These are phyloP conservation scores for Oenanthe melanoleuca DNA, from an alignment of 2,113 vertebrate genomes.

Conservation along the genomic window DNA sequence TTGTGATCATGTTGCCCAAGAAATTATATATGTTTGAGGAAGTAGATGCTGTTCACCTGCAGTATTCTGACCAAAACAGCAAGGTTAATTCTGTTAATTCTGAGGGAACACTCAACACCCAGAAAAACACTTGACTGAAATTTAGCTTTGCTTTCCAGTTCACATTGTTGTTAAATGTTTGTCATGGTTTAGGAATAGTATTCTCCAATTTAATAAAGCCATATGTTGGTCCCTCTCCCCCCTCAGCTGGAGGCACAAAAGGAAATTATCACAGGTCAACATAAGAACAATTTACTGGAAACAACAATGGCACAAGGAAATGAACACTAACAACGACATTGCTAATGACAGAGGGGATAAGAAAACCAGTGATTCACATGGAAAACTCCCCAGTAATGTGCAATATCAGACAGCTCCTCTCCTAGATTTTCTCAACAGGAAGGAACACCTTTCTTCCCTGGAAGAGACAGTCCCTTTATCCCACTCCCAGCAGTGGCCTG, in stretches of 20 bases:
- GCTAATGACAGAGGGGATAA: not conserved
- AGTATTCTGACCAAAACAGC: not conserved
- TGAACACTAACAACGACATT: not conserved
- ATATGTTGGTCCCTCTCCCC: rapidly evolving
- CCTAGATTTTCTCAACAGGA: not conserved
- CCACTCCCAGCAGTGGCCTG: not conserved
- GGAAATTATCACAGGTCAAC: not conserved
- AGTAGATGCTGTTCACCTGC: not conserved
- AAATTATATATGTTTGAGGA: not conserved
- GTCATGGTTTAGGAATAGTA: not conserved
- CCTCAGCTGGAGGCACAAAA: not conserved
- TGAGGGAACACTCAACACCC: not conserved
- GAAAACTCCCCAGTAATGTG: not conserved
- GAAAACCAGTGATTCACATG: not conserved
- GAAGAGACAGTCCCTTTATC: not conserved
- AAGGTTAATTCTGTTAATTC: not conserved
- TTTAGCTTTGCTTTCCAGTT: not conserved
- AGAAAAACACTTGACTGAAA: not conserved
- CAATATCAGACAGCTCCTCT: not conserved
- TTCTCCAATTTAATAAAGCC: not conserved
- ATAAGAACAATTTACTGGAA: not conserved
- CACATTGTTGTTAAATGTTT: not conserved
- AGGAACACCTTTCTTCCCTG: not conserved
- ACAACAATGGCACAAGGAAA: not conserved
- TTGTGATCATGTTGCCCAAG: not conserved